A percentile compares a stretch with the other conserved stretches of the same genome.
These are phyloP conservation scores for Ictidomys tridecemlineatus DNA, from an alignment of 2,113 vertebrate species.

Conservation along the genomic window DNA sequence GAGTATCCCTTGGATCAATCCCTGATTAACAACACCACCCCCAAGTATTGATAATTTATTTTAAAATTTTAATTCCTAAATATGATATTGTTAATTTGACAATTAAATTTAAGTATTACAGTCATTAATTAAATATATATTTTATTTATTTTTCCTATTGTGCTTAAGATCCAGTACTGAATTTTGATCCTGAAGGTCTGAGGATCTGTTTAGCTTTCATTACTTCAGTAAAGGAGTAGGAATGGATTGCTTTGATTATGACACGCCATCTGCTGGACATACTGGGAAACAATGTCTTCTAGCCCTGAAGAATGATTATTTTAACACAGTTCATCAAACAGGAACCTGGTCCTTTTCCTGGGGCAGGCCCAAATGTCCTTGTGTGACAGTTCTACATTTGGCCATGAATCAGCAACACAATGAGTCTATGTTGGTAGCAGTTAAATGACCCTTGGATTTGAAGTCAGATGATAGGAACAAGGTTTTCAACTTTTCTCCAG, in stretches of 20 bases:
- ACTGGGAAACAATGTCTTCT: not conserved
- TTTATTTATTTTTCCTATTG: not conserved
- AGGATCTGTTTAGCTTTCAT: not conserved
- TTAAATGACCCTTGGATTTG: not conserved
- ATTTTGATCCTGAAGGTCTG: conserved; percentile 31
- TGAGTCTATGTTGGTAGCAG: not conserved
- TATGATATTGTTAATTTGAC: not conserved
- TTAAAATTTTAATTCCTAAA: not conserved
- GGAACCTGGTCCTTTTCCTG: not conserved
- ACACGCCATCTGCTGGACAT: conserved; percentile 54
- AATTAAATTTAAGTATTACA: not conserved
- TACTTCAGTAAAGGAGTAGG: not conserved
- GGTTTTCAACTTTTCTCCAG: not conserved
- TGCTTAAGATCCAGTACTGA: not conserved
- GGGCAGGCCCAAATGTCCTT: too few relatives aligned
- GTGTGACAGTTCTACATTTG: not conserved
- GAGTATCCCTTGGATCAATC: too few relatives aligned
- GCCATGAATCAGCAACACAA: too few relatives aligned
- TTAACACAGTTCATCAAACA: too few relatives aligned
- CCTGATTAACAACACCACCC: too few relatives aligned
- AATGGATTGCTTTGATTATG: not conserved
- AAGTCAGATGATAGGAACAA: not conserved
- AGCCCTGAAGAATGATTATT: not conserved
- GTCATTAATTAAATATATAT: not conserved
- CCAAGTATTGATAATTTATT: not conserved